Base-by-base conservation (phyloP, 2,888 invertebrate genomes). In the Trachelus stipa region DNA sequence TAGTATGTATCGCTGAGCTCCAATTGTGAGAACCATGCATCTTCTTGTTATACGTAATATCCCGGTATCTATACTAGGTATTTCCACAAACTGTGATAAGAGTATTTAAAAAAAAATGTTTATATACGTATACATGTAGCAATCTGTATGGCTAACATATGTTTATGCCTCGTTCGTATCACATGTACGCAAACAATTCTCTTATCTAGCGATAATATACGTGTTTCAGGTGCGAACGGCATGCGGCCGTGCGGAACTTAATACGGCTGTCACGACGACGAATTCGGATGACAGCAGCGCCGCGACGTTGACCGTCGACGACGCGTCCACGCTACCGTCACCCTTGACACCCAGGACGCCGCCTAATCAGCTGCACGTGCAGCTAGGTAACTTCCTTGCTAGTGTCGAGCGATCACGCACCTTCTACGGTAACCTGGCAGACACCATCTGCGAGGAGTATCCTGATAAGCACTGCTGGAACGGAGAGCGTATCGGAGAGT, bases 381-480 rank as follows among this genome's bases (percentile, higher is more conserved):
- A 91, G 81, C 88, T 92, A 71, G 90, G 90, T 77, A 90, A 91
- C 83, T 91, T 91, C 87, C 86, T 92, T 83, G 90, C 91, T 68
- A 92, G 91, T 79, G 89, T 93, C 83, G 87, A 87, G 77, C 90
- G 92, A 87, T 96, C 96, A 79, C 96, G 96, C 91, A 96, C 96
- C 86, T 96, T 98, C 90, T 98, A 97, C 92, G 94, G 95, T 56
- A 94, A 95, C 85, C 93, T 98, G 69, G 96, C 97, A 4, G 96
- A 97, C 91, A 94, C 94, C 86, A 92, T 97, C 76, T 97, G 97
- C 92, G 94, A 95, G 83, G 95, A 96, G 69, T 94, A 94, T 84
- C 94, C 95, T 80, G 94, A 94, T 69, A 93, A 85, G 78, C 85
- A 93, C 82, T 97, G 97, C 91, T 97, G 97, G 97, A 97, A 97